Evolutionary conservation across 1,140 invertebrate genomes (phyloP).

Genomic region (Sesamia nonagrioides): DNA sequence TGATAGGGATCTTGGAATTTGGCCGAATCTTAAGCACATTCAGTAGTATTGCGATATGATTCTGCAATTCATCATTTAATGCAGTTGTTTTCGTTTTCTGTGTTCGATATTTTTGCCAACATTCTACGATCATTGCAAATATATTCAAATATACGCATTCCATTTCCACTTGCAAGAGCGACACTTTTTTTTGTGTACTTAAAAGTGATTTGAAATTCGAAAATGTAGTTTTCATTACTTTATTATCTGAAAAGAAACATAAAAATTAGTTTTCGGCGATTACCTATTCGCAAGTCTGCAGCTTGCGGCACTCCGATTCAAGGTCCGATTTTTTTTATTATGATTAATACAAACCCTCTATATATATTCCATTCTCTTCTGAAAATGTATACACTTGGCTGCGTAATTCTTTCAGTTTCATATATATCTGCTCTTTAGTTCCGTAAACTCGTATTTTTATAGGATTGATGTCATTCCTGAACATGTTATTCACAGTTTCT

Average conservation of each 20-base stretch:
- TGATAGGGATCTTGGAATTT: constrained; percentile 56
- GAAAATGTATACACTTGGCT: constrained; percentile 28
- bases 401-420: constrained; percentile 47
- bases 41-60: constrained; percentile 65
- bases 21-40: constrained; percentile 50
- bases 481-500: constrained; percentile 87
- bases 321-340: no score
- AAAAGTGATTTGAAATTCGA: constrained; percentile 47
- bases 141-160: constrained; percentile 65
- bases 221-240: constrained; percentile 41
- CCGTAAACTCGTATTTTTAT: constrained; percentile 88
- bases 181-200: constrained; percentile 60
- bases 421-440: constrained; percentile 52
- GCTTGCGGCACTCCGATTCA: no score
- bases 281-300: background rate
- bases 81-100: constrained; percentile 22
- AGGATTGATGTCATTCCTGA: constrained; percentile 86
- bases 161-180: constrained; percentile 68
- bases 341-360: background rate
- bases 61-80: constrained; percentile 53
- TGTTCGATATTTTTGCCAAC: constrained; percentile 49
- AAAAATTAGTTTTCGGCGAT: background rate
- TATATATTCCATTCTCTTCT: background rate
- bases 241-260: constrained; percentile 49
- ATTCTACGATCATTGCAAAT: constrained; percentile 65